phyloP scores from a whole-genome alignment of 2,797 vertebrate genomes.

The Channa striata region DNA sequence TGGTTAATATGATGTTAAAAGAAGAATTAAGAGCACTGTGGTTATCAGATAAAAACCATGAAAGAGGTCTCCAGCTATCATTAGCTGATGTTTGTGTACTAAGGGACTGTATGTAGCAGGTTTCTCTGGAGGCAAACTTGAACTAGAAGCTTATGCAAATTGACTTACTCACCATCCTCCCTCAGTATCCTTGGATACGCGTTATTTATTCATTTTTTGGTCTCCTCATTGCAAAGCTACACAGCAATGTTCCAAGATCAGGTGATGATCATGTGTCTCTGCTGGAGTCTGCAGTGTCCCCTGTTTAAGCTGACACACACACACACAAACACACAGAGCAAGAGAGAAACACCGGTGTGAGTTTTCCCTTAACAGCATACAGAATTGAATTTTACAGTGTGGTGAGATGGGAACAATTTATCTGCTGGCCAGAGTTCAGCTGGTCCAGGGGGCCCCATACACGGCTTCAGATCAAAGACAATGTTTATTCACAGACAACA shows the following conservation, averaged over 20 bases:
- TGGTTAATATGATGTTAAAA: conserved; percentile 5
- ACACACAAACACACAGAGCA: conserved; percentile 26
- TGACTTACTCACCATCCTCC: conserved; percentile 57
- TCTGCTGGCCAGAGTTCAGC: conserved; percentile 43
- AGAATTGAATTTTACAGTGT: conserved; percentile 57
- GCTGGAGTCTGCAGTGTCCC: conserved; percentile 42
- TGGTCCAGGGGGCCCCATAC: conserved; percentile 39
- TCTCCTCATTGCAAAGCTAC: conserved; percentile 42
- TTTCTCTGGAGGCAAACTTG: conserved; percentile 58
- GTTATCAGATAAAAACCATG: conserved; percentile 17
- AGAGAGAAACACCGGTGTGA: conserved; percentile 18
- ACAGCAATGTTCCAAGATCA: conserved; percentile 45
- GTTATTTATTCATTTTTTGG: conserved; percentile 59
- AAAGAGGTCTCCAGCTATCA: conserved; percentile 18
- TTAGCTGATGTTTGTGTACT: conserved; percentile 27
- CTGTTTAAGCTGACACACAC: conserved; percentile 17
- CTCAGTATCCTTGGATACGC: conserved; percentile 68
- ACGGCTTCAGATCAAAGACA: conserved; percentile 47
- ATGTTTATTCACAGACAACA: conserved; percentile 62
- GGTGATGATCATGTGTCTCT: conserved; percentile 59
- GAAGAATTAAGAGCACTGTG: neutral
- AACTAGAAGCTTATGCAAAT: conserved; percentile 68
- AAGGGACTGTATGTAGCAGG: conserved; percentile 24
- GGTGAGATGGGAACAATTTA: conserved; percentile 54
- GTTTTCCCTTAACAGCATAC: conserved; percentile 3